A percentile compares a stretch with the other conserved stretches of the same genome.
Conservation (phyloP, 2,113 vertebrate species). For the Mionectes macconnelli region DNA sequence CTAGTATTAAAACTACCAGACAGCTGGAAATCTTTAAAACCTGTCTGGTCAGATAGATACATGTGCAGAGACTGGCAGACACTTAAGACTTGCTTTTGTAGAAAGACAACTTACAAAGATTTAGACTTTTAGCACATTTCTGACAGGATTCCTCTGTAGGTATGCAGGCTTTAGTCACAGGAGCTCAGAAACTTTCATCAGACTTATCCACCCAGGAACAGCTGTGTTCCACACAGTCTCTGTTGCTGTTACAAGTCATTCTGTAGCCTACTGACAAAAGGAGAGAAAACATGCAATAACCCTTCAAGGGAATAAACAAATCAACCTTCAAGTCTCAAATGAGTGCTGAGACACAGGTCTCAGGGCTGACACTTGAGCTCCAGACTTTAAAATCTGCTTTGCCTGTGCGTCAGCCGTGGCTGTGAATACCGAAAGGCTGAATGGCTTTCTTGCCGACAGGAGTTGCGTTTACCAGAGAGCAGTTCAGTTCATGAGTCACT, state of each 20-base stretch:
- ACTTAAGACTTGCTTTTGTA: background rate
- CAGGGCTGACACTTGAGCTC: slow-evolving; percentile 43
- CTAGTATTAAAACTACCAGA: background rate
- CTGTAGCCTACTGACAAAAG: background rate
- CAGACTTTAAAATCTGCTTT: slow-evolving; percentile 39
- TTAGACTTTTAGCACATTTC: slow-evolving; percentile 15
- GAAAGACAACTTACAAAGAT: background rate
- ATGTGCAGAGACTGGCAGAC: background rate
- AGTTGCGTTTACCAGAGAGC: background rate
- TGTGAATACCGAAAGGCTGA: background rate
- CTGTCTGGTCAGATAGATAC: slow-evolving; percentile 7
- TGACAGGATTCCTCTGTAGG: slow-evolving; percentile 15
- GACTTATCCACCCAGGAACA: background rate
- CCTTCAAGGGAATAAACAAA: slow-evolving; percentile 50
- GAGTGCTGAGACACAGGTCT: slow-evolving; percentile 28
- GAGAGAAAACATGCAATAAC: background rate
- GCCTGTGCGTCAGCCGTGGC: background rate
- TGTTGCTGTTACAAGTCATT: background rate
- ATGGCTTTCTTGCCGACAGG: background rate
- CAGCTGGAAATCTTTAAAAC: background rate
- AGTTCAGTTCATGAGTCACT: background rate
- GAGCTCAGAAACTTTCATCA: background rate
- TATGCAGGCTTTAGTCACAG: background rate
- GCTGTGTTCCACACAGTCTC: background rate
- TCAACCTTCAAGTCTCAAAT: background rate